Conservation (phyloP, 2,113 vertebrate species). For the Astur gentilis region DNA sequence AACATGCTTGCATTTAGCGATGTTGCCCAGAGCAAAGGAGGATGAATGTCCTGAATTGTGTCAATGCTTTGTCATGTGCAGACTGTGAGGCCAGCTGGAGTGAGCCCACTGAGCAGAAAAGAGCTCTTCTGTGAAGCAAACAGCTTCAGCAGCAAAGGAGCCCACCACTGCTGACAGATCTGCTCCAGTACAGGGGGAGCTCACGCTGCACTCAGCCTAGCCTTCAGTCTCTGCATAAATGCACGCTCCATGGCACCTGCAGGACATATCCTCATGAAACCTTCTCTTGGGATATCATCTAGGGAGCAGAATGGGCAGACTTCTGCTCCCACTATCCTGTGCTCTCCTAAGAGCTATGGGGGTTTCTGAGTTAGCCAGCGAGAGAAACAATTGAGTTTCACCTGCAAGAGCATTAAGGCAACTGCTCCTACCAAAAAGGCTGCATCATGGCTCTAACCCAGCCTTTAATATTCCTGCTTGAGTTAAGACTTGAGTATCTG, state of each 20-base stretch:
- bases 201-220: not conserved
- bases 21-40: not conserved
- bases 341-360: not conserved
- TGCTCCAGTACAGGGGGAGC: not conserved
- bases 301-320: not conserved
- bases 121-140: not conserved
- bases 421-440: not conserved
- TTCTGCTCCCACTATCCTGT: not conserved
- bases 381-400: not conserved
- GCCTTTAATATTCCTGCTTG: not conserved
- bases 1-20: not conserved
- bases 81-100: not conserved
- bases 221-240: not conserved
- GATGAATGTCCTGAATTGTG: not conserved
- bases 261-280: not conserved
- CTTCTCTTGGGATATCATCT: not conserved
- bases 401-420: not conserved
- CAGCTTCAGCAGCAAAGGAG: not conserved
- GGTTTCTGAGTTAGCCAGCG: not conserved
- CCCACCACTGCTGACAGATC: not conserved
- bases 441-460: not conserved
- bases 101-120: not conserved
- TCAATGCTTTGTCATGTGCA: not conserved
- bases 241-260: not conserved
- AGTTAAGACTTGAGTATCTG: not conserved